phyloP scores from a whole-genome alignment of 2,113 vertebrate species.

The Vombatus ursinus region DNA sequence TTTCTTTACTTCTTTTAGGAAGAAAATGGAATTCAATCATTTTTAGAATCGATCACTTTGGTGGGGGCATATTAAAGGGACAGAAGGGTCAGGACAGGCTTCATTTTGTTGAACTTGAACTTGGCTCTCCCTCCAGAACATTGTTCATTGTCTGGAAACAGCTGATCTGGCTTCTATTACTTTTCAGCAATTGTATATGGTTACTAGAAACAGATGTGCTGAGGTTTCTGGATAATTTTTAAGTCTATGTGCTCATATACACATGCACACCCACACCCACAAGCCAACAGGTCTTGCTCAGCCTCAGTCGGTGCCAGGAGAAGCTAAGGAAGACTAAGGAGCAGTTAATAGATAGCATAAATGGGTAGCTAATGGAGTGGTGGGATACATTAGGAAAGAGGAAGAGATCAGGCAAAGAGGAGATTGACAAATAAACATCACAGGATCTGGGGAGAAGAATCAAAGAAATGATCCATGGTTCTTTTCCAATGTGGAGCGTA shows the following conservation, averaged over 20 bases:
- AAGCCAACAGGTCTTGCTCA: not conserved
- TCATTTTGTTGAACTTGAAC: not conserved
- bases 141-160: not conserved
- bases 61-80: not conserved
- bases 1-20: constrained; percentile 20
- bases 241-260: not conserved
- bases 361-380: not conserved
- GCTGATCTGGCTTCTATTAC: constrained; percentile 37
- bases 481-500: not conserved
- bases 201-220: constrained; percentile 28
- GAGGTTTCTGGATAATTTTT: constrained; percentile 33
- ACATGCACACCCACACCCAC: not conserved
- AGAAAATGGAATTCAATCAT: not conserved
- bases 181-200: not conserved
- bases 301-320: not conserved
- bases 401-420: not conserved
- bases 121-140: not conserved
- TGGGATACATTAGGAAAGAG: not conserved
- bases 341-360: not conserved
- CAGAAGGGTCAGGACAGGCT: not conserved
- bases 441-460: not conserved
- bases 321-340: not conserved
- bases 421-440: not conserved
- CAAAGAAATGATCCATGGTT: not conserved
- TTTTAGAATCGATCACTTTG: not conserved